phyloP scores from a whole-genome alignment of 2,797 vertebrate species.

The Argentina silus region DNA sequence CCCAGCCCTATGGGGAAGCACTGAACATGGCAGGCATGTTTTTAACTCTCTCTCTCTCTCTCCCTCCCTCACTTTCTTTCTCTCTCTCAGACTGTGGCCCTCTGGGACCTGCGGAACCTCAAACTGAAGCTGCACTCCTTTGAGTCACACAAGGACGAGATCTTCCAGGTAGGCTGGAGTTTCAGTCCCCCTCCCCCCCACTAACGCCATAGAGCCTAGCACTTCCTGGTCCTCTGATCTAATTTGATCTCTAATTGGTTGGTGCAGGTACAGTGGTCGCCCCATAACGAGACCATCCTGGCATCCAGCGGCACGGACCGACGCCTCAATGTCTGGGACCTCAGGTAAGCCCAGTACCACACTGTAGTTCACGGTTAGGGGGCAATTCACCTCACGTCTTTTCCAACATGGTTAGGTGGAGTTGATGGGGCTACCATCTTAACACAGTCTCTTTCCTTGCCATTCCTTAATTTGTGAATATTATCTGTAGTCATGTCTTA shows the following conservation, averaged over 20 bases:
- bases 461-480: too few relatives aligned
- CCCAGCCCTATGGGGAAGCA: background rate
- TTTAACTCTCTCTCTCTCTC: too few relatives aligned
- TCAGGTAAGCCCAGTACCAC: slow-evolving; percentile 77
- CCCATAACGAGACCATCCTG: slow-evolving; percentile 98
- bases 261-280: slow-evolving; percentile 95
- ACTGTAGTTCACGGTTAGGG: background rate
- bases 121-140: slow-evolving; percentile 98
- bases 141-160: slow-evolving; percentile 98
- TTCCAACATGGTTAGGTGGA: too few relatives aligned
- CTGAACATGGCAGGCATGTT: background rate
- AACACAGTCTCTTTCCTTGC: background rate
- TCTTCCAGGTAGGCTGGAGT: slow-evolving; percentile 89
- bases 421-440: too few relatives aligned
- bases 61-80: background rate
- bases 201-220: background rate
- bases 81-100: slow-evolving; percentile 87
- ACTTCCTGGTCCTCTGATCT: slow-evolving; percentile 3
- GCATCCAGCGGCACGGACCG: slow-evolving; percentile 97
- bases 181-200: background rate
- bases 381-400: too few relatives aligned
- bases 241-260: slow-evolving; percentile 20
- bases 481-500: too few relatives aligned
- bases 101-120: slow-evolving; percentile 96
- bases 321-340: slow-evolving; percentile 95